These are phyloP conservation scores for Plodia interpunctella DNA, from an alignment of 1,140 invertebrate species.

Conservation along the genomic window DNA sequence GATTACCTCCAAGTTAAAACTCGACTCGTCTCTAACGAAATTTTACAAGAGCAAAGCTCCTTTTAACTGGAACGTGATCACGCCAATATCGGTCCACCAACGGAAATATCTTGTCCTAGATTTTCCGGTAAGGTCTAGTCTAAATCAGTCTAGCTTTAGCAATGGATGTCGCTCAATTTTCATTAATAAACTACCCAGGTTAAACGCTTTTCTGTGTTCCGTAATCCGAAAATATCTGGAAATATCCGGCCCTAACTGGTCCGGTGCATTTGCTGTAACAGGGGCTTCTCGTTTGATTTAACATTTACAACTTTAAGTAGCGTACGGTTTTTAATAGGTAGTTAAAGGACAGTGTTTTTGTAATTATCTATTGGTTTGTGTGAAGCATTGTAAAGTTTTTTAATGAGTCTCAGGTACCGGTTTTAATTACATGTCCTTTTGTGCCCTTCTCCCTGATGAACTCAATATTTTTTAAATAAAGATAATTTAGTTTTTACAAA, in stretches of 20 bases:
- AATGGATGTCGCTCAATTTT: slow-evolving; percentile 69
- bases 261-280: slow-evolving; percentile 38
- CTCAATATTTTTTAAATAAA: too few species aligned
- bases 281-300: slow-evolving; percentile 28
- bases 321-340: neutral
- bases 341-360: neutral
- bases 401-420: too few species aligned
- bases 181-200: slow-evolving; percentile 67
- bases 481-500: too few species aligned
- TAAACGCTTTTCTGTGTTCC: slow-evolving; percentile 73
- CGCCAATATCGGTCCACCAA: slow-evolving; percentile 2
- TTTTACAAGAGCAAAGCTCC: neutral
- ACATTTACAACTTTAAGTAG: slow-evolving; percentile 11
- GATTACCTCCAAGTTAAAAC: too few species aligned
- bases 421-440: too few species aligned
- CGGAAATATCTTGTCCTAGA: slow-evolving; percentile 70
- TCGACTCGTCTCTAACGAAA: too few species aligned
- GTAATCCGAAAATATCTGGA: slow-evolving; percentile 44
- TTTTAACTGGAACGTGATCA: neutral
- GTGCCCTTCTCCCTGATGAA: too few species aligned
- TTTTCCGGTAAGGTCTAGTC: slow-evolving; percentile 47
- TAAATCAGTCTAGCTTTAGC: slow-evolving; percentile 50
- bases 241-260: slow-evolving; percentile 9
- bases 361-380: neutral
- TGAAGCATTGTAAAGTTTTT: too few species aligned